Evolutionary conservation across 2,888 invertebrate genomes (phyloP).

Genomic region (Octodonta nipae): DNA sequence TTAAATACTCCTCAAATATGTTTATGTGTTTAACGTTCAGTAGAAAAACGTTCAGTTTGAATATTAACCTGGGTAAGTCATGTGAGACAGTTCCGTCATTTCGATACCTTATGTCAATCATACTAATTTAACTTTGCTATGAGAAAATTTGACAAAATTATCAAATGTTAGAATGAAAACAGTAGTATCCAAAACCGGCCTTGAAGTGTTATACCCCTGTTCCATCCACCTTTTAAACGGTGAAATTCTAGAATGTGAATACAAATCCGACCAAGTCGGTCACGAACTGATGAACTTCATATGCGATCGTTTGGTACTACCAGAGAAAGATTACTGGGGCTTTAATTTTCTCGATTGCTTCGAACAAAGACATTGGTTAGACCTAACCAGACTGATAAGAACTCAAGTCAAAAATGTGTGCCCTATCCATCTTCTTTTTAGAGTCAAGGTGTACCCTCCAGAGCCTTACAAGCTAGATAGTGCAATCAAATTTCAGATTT

Average conservation of each 20-base stretch:
- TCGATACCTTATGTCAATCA: too few relatives aligned
- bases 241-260: conserved; percentile 16
- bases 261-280: conserved; percentile 16
- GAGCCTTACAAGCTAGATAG: conserved; percentile 17
- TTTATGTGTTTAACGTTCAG: too few relatives aligned
- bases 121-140: too few relatives aligned
- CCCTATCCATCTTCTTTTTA: conserved; percentile 15
- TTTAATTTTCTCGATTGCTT: conserved; percentile 14
- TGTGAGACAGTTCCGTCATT: too few relatives aligned
- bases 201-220: conserved; percentile 17
- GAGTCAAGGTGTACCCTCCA: conserved; percentile 17
- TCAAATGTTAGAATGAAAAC: too few relatives aligned
- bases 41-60: too few relatives aligned
- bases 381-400: conserved; percentile 13
- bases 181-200: too few relatives aligned
- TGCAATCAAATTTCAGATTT: conserved; percentile 12
- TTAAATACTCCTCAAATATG: too few relatives aligned
- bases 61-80: too few relatives aligned
- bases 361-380: conserved; percentile 17
- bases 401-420: conserved; percentile 14
- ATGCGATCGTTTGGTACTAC: conserved; percentile 14
- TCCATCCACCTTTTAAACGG: conserved; percentile 15
- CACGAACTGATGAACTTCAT: conserved; percentile 14
- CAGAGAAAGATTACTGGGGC: conserved; percentile 15
- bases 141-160: too few relatives aligned